Base-by-base conservation (phyloP, 2,888 invertebrate species). In the Agrochola lychnidis region DNA sequence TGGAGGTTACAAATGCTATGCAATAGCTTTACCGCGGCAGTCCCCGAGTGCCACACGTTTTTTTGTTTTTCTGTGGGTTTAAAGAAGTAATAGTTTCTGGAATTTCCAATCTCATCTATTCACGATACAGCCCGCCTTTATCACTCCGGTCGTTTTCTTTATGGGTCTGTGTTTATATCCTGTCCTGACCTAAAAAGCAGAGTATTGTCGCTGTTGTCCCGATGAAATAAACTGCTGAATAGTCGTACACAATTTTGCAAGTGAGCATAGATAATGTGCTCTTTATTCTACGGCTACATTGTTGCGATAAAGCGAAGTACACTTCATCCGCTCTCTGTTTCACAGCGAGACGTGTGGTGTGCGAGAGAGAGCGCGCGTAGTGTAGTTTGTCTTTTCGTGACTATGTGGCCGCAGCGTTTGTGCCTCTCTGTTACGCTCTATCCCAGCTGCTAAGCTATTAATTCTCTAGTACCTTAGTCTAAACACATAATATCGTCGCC, bases 91-190 rank as follows among this genome's bases (percentile, higher is more conserved):
- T 78, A 42, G n/a, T 14, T n/a, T 4, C 4, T n/a, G 14, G n/a
- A 59, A 36, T 68, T 6, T 19, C 51, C 16, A 40, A 48, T 68
- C 48, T 67, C 57, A 68, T 4, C 19, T 42, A n/a, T 2, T n/a
- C 7, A 51, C 14, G 16, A 48, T 4, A 59, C 16, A 78, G 0
- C 7, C 42, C 14, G 30, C 30, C 30, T 68, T 78, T 78, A 76
- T 78, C 7, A 9, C 57, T 10, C 2, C 4, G 30, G 51, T 59
- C 19, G 2, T 59, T 61, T 42, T 9, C 14, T 76, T 61, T 69
- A 78, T 2, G 40, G 25, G 6, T 30, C 12, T 57, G 14, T 57
- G 19, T 16, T 76, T 67, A 78, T 42, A 22, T 73, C 48, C 16
- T 40, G 7, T 0, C 0, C 10, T 40, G n/a, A 25, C 19, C 9